Evolutionary conservation across 2,888 invertebrate genomes (phyloP).

Genomic region (Zygogramma bicolorata): DNA sequence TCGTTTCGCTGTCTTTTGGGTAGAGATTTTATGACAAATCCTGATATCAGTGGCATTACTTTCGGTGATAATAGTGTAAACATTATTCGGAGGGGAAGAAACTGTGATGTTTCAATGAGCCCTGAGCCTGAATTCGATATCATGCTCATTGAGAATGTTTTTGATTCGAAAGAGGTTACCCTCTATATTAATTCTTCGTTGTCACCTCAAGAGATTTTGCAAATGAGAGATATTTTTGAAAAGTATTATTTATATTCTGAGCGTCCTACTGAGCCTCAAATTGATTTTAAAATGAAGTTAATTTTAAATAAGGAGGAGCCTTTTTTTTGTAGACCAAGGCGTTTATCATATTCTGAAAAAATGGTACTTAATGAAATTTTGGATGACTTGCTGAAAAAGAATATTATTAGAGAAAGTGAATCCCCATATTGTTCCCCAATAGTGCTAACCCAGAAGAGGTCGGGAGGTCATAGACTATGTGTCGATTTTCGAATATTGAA

Average conservation of each 20-base stretch:
- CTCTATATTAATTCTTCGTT: constrained; percentile 14
- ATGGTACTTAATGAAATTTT: constrained; percentile 35
- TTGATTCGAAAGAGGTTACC: background rate
- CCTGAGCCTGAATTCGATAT: background rate
- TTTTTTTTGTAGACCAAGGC: constrained; percentile 35
- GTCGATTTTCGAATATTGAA: constrained; percentile 53
- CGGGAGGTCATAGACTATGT: constrained; percentile 51
- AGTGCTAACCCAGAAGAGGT: constrained; percentile 50
- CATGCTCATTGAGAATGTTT: background rate
- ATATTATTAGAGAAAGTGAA: constrained; percentile 47
- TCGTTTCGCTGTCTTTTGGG: constrained; percentile 4
- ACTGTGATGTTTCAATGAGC: no score
- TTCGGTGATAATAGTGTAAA: background rate
- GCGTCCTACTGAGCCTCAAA: constrained; percentile 28
- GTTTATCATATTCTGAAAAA: constrained; percentile 43
- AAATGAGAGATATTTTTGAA: constrained; percentile 12
- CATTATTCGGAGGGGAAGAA: background rate
- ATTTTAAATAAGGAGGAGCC: constrained; percentile 34
- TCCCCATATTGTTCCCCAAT: constrained; percentile 51
- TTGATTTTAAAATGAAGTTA: constrained; percentile 44
- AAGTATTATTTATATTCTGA: constrained; percentile 8
- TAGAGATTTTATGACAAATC: constrained; percentile 10
- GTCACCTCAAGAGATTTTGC: background rate
- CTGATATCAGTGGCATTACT: background rate
- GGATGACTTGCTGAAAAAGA: constrained; percentile 35